Percentiles rank a stretch among this genome's conserved stretches.
phyloP scores from a whole-genome alignment of 2,113 vertebrate genomes.

The Gnathonemus echidnorhynchus region DNA sequence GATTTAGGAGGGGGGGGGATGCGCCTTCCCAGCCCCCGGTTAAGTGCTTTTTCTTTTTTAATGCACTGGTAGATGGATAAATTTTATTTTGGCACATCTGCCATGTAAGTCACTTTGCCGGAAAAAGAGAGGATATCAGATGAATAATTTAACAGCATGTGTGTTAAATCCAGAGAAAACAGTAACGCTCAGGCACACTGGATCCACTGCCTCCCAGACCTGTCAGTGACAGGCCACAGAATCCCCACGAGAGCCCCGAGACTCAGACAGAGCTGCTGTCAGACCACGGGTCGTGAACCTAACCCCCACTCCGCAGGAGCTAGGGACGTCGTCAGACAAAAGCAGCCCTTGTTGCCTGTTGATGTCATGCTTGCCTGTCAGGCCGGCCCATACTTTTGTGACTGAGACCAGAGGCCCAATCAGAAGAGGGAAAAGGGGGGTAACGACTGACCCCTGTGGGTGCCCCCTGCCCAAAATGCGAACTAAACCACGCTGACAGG shows the following conservation, averaged over 20 bases:
- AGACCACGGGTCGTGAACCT: not conserved
- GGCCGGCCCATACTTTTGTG: not conserved
- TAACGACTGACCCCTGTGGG: not conserved
- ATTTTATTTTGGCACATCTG: constrained; percentile 8
- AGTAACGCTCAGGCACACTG: not conserved
- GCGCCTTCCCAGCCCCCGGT: not conserved
- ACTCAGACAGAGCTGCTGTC: not conserved
- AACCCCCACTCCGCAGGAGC: not conserved
- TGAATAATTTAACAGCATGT: constrained; percentile 3
- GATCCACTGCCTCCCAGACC: not conserved
- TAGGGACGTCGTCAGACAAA: not conserved
- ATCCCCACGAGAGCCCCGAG: not conserved
- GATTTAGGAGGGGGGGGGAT: not conserved
- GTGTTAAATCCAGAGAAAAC: not conserved
- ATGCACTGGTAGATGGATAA: not conserved
- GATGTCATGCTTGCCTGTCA: not conserved
- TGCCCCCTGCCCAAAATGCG: not conserved
- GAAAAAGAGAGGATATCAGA: not conserved
- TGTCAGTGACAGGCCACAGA: not conserved
- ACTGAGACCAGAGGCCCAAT: not conserved
- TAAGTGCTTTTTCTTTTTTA: not conserved
- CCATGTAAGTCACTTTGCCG: not conserved
- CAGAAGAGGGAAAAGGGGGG: not conserved
- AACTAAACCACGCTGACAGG: not conserved
- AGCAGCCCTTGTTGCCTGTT: not conserved